Percentiles rank a stretch among this genome's conserved stretches.
These are phyloP conservation scores for Spodoptera exigua DNA, from an alignment of 2,888 invertebrate genomes.

Conservation along the genomic window DNA sequence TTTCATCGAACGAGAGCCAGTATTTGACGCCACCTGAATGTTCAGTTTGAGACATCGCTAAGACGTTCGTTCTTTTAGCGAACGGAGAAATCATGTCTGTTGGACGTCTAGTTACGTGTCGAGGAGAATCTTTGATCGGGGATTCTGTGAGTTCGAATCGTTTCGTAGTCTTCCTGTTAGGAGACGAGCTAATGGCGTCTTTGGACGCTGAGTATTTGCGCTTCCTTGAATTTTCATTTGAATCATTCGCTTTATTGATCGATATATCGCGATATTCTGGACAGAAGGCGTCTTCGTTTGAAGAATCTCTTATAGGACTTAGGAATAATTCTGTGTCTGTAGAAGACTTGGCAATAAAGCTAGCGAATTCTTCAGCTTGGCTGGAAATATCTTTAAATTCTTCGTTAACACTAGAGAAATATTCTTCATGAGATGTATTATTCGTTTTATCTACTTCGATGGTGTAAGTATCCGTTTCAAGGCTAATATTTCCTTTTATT, in stretches of 20 bases:
- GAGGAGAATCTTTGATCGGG: conserved; percentile 66
- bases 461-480: conserved; percentile 13
- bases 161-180: conserved; percentile 59
- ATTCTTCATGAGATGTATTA: conserved; percentile 17
- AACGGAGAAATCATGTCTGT: conserved; percentile 72
- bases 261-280: conserved; percentile 40
- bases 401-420: conserved; percentile 15
- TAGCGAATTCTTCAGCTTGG: conserved; percentile 25
- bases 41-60: conserved; percentile 81
- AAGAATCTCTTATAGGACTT: conserved; percentile 32
- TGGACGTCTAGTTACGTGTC: neutral
- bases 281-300: conserved; percentile 30
- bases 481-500: conserved; percentile 24
- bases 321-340: conserved; percentile 25
- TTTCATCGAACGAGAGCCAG: conserved; percentile 84
- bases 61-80: conserved; percentile 71
- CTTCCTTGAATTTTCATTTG: neutral
- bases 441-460: conserved; percentile 1
- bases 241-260: too few species aligned
- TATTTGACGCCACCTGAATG: conserved; percentile 82
- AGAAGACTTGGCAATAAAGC: conserved; percentile 22
- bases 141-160: conserved; percentile 73
- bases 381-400: conserved; percentile 38
- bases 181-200: conserved; percentile 64
- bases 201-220: conserved; percentile 14